These are phyloP conservation scores for Drosophila kurseongensis DNA, from an alignment of 1,140 invertebrate genomes.

Conservation along the genomic window DNA sequence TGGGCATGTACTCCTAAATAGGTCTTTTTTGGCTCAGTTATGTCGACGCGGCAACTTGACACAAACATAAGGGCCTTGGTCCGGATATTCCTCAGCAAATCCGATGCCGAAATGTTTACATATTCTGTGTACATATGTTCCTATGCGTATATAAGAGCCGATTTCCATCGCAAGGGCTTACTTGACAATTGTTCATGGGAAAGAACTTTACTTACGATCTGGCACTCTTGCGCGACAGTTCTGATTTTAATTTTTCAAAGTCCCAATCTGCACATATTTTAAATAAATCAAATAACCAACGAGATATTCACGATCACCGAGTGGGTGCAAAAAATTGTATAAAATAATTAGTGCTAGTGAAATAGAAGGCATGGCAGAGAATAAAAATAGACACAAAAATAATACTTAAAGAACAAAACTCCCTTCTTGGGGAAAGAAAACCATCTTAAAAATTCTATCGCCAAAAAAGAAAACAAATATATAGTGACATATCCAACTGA, in stretches of 20 bases:
- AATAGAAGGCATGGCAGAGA: too few relatives aligned
- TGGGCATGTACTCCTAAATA: not conserved
- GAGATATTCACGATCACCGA: not conserved
- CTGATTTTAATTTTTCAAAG: not conserved
- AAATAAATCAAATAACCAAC: too few relatives aligned
- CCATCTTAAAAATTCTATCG: too few relatives aligned
- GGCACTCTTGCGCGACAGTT: not conserved
- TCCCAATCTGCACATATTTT: too few relatives aligned
- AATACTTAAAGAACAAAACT: too few relatives aligned
- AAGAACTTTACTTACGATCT: conserved; percentile 4
- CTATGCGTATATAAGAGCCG: not conserved
- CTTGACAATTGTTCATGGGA: not conserved
- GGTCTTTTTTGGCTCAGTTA: not conserved
- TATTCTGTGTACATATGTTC: not conserved
- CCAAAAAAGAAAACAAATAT: not conserved
- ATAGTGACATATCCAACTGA: too few relatives aligned
- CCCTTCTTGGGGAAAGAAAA: too few relatives aligned
- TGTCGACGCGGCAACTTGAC: not conserved
- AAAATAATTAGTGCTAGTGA: too few relatives aligned
- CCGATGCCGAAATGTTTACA: conserved; percentile 2
- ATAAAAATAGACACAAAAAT: too few relatives aligned
- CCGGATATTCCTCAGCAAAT: not conserved
- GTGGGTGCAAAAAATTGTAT: not conserved
- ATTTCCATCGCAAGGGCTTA: not conserved
- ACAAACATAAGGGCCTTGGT: not conserved